Evolutionary conservation across 2,797 vertebrate genomes (phyloP).

Genomic region (Masticophis lateralis): DNA sequence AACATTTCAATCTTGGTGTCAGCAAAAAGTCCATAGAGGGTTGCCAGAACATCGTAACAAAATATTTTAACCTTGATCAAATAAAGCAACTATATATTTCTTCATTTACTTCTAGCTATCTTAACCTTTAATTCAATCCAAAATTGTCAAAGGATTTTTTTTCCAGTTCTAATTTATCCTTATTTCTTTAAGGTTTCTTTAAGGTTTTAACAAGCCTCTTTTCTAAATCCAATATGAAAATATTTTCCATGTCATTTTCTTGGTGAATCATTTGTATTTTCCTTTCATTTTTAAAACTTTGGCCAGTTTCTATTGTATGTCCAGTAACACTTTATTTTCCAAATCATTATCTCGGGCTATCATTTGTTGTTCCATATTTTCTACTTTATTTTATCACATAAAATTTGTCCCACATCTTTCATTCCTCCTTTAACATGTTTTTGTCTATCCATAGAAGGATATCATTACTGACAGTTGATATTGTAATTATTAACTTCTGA

Average conservation of each 20-base stretch:
- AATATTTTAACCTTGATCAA: background rate
- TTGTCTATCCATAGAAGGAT: background rate
- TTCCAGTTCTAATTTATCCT: background rate
- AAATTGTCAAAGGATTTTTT: background rate
- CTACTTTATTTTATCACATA: background rate
- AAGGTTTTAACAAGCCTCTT: background rate
- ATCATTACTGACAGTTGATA: background rate
- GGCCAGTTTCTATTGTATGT: background rate
- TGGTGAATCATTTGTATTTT: background rate
- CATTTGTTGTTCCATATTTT: background rate
- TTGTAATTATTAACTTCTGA: background rate
- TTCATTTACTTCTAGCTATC: background rate
- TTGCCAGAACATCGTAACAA: background rate
- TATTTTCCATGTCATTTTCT: background rate
- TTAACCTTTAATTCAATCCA: background rate
- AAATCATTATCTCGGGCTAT: background rate
- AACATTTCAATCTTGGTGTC: background rate
- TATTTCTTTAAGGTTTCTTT: too few relatives aligned
- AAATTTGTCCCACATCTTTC: background rate
- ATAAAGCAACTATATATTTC: background rate
- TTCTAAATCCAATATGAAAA: background rate
- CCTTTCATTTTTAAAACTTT: background rate
- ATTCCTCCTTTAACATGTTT: background rate
- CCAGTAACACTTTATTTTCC: background rate
- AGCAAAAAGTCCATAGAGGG: background rate